These are phyloP conservation scores for Zhengitettix transpicula DNA, from an alignment of 2,888 invertebrate species.

Conservation along the genomic window DNA sequence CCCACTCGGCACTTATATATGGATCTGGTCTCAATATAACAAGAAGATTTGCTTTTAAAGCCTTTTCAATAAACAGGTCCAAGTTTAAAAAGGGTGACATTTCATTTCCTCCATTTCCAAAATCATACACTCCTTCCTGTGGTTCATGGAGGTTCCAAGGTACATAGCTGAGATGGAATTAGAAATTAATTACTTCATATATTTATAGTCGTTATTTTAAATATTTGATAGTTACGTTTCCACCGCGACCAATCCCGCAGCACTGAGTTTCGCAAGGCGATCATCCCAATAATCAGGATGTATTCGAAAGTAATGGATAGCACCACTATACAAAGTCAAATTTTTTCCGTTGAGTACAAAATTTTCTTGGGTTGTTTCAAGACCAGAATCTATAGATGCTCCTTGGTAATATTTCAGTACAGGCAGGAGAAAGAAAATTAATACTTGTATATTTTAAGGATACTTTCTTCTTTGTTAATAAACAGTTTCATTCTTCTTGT, in stretches of 20 bases:
- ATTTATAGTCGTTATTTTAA: not conserved
- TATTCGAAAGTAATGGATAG: not conserved
- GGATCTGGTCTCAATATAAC: slow-evolving; percentile 30
- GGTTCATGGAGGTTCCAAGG: slow-evolving; percentile 29
- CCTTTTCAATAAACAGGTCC: slow-evolving; percentile 25
- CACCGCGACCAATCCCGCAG: not conserved
- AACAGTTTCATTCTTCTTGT: no score
- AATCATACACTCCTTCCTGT: slow-evolving; percentile 22
- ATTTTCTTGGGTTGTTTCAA: not conserved
- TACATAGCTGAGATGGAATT: slow-evolving; percentile 18
- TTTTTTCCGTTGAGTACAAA: not conserved
- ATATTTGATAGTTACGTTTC: not conserved
- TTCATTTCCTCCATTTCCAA: slow-evolving; percentile 21
- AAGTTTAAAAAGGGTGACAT: slow-evolving; percentile 21
- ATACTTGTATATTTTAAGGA: no score
- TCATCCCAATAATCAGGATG: not conserved
- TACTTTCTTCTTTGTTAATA: no score
- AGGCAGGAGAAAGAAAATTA: not conserved
- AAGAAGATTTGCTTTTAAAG: slow-evolving; percentile 12
- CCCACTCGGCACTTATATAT: slow-evolving; percentile 39
- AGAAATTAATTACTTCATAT: no score
- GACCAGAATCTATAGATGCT: not conserved
- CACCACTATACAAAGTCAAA: not conserved
- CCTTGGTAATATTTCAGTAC: not conserved
- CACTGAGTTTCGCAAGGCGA: not conserved